Evolutionary conservation across 2,888 invertebrate genomes (phyloP).

Genomic region (Parnassius smintheus): DNA sequence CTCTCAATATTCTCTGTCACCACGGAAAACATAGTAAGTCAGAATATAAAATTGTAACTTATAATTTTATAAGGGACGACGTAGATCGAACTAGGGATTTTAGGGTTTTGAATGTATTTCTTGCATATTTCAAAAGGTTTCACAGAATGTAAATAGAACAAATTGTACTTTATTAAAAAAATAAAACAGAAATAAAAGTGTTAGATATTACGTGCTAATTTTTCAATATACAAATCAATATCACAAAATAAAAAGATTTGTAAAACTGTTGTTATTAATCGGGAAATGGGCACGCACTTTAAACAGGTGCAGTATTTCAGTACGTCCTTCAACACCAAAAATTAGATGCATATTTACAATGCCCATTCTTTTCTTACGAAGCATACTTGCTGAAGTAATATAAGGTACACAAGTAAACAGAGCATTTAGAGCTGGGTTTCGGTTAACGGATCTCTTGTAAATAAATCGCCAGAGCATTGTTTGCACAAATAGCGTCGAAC

Average conservation of each 20-base stretch:
- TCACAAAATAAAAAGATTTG: background rate
- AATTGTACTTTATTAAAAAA: no score
- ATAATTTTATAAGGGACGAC: no score
- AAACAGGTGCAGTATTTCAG: conserved; percentile 20
- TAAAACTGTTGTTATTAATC: conserved; percentile 13
- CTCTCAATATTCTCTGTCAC: no score
- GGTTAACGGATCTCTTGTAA: conserved; percentile 33
- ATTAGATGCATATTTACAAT: conserved; percentile 18
- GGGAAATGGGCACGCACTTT: conserved; percentile 18
- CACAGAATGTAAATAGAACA: no score
- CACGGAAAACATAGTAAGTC: no score
- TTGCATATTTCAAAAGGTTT: no score
- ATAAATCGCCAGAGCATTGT: conserved; percentile 36
- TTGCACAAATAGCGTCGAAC: conserved; percentile 50
- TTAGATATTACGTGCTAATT: no score
- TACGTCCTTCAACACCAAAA: conserved; percentile 13
- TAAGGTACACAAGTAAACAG: conserved; percentile 21
- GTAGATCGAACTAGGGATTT: no score
- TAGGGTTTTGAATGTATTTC: no score
- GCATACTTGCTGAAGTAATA: conserved; percentile 13
- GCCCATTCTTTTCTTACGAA: conserved; percentile 10
- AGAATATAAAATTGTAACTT: no score
- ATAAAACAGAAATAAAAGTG: no score
- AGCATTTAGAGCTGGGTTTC: conserved; percentile 32
- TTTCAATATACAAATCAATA: background rate